These are phyloP conservation scores for Caenorhabditis sp. DNA, from an alignment of 2,888 invertebrate species.

Conservation along the genomic window DNA sequence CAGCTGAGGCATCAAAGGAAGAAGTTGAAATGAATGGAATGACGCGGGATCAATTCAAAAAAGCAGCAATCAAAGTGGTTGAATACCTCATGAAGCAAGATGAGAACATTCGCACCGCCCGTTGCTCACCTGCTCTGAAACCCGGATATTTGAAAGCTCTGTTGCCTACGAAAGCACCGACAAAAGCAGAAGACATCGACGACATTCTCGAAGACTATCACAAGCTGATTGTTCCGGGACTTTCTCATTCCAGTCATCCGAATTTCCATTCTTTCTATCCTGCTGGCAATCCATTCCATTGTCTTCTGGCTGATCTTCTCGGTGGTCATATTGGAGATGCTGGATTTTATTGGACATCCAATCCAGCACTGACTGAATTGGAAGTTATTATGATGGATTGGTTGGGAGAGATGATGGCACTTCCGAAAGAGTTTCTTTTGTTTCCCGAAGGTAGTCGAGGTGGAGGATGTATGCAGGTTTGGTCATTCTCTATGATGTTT, in stretches of 20 bases:
- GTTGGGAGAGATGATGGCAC: conserved; percentile 63
- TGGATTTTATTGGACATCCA: conserved; percentile 57
- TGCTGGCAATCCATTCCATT: conserved; percentile 57
- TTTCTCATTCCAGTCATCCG: conserved; percentile 59
- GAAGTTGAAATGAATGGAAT: conserved; percentile 55
- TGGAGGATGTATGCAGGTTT: conserved; percentile 58
- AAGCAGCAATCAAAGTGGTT: conserved; percentile 52
- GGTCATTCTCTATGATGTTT: not conserved
- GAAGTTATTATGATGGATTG: conserved; percentile 65
- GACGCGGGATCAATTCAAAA: conserved; percentile 48
- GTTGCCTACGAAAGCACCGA: conserved; percentile 51
- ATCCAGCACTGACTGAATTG: conserved; percentile 58
- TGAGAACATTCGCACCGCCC: conserved; percentile 38
- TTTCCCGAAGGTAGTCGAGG: conserved; percentile 60
- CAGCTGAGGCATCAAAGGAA: conserved; percentile 43
- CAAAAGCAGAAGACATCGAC: conserved; percentile 58
- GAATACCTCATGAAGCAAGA: conserved; percentile 62
- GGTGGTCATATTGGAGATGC: conserved; percentile 59
- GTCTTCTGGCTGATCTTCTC: conserved; percentile 57
- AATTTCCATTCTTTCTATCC: conserved; percentile 62
- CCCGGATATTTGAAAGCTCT: conserved; percentile 60
- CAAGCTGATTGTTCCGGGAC: conserved; percentile 60
- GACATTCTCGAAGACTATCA: conserved; percentile 64
- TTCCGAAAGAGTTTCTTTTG: conserved; percentile 59
- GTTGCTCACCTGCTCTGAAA: conserved; percentile 59